phyloP scores from a whole-genome alignment of 2,797 vertebrate genomes.

The Neosalanx taihuensis region DNA sequence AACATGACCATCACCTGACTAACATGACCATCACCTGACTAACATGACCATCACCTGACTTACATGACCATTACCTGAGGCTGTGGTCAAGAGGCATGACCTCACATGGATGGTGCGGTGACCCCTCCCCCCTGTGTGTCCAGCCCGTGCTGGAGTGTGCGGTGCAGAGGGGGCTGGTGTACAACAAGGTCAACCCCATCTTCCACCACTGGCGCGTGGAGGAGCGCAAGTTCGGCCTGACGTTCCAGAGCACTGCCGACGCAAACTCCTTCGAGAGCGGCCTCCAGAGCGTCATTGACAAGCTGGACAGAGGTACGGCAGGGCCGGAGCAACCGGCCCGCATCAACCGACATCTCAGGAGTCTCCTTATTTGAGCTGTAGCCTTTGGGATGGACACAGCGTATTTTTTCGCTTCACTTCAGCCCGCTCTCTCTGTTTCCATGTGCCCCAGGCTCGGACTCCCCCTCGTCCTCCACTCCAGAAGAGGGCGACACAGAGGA shows the following conservation, averaged over 20 bases:
- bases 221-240: slow-evolving; percentile 89
- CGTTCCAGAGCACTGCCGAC: slow-evolving; percentile 90
- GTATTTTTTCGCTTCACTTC: not conserved
- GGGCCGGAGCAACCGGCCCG: not conserved
- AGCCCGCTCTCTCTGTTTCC: slow-evolving; percentile 9
- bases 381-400: not conserved
- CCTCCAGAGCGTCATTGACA: slow-evolving; percentile 82
- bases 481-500: slow-evolving; percentile 80
- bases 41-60: slow-evolving; percentile 39
- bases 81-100: not conserved
- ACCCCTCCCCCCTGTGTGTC: slow-evolving; percentile 29
- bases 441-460: slow-evolving; percentile 69
- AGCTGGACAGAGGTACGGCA: slow-evolving; percentile 80
- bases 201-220: slow-evolving; percentile 94
- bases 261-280: slow-evolving; percentile 88
- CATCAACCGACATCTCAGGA: not conserved
- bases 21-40: slow-evolving; percentile 38
- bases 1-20: slow-evolving; percentile 11
- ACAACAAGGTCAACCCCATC: slow-evolving; percentile 95
- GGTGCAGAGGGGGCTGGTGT: slow-evolving; percentile 84
- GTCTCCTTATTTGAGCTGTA: not conserved
- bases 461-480: slow-evolving; percentile 77
- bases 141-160: slow-evolving; percentile 88
- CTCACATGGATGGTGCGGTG: slow-evolving; percentile 2
- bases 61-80: slow-evolving; percentile 22